Conservation (phyloP, 2,113 vertebrate species). For the Perca flavescens region DNA sequence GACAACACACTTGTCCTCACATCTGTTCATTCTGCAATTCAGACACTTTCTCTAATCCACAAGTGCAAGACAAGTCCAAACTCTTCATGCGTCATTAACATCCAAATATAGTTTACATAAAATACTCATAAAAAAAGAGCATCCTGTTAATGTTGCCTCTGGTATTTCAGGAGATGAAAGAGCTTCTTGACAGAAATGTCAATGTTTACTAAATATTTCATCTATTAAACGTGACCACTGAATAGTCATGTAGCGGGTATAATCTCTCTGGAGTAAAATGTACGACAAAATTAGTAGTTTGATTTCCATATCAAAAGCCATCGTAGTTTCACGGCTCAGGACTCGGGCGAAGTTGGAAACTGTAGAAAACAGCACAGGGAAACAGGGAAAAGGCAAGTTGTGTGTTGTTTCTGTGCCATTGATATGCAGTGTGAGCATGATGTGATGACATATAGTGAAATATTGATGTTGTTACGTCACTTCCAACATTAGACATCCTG, state of each 20-base stretch:
- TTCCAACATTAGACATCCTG: conserved; percentile 34
- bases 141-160: conserved; percentile 37
- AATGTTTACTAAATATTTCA: conserved; percentile 69
- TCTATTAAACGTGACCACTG: conserved; percentile 62
- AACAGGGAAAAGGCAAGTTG: background rate
- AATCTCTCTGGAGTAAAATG: conserved; percentile 52
- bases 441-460: conserved; percentile 17
- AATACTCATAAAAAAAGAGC: conserved; percentile 12
- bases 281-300: conserved; percentile 62
- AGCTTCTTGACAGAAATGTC: conserved; percentile 56
- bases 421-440: conserved; percentile 21
- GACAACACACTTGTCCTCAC: background rate
- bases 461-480: conserved; percentile 7
- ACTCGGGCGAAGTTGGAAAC: conserved; percentile 10
- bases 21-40: background rate
- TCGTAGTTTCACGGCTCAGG: conserved; percentile 16
- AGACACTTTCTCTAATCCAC: background rate
- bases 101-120: conserved; percentile 54
- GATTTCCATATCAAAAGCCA: conserved; percentile 73
- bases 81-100: conserved; percentile 28
- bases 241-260: conserved; percentile 42
- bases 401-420: background rate
- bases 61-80: conserved; percentile 22
- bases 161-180: conserved; percentile 70
- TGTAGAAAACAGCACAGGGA: background rate